Evolutionary conservation across 2,797 vertebrate genomes (phyloP).

Genomic region (Thamnophis elegans): DNA sequence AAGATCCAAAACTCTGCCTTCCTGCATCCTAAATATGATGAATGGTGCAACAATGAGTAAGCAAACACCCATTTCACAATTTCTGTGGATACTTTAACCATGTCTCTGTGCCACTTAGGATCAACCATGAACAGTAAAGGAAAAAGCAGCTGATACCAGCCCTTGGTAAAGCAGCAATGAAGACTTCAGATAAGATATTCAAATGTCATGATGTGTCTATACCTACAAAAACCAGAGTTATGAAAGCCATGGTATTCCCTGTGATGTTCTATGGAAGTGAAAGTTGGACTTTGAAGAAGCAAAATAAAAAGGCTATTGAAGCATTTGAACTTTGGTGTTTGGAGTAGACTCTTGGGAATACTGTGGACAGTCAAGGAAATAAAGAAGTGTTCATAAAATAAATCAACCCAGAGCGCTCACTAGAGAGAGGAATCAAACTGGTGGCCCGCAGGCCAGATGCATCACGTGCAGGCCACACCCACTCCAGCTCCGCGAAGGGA

Average conservation of each 20-base stretch:
- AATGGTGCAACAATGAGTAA: neutral
- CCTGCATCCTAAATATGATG: neutral
- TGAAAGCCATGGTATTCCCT: neutral
- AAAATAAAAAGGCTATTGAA: neutral
- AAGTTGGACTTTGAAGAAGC: neutral
- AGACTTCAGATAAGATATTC: neutral
- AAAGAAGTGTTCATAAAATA: neutral
- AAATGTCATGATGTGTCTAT: neutral
- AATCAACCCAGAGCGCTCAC: neutral
- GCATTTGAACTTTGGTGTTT: neutral
- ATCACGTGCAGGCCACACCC: no score
- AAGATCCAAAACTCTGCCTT: neutral
- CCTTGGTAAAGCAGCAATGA: neutral
- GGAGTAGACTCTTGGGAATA: neutral
- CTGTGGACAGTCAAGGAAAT: neutral
- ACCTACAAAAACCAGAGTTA: neutral
- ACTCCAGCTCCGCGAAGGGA: no score
- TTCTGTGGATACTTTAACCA: neutral
- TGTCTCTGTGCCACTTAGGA: neutral
- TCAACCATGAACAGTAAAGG: neutral
- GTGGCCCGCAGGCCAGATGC: no score
- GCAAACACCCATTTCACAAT: neutral
- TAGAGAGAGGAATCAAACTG: no score
- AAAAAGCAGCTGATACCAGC: neutral
- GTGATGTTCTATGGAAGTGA: neutral